Base-by-base conservation (phyloP, 35 echinoderm and acorn worm genomes). In the Diadema setosum region DNA sequence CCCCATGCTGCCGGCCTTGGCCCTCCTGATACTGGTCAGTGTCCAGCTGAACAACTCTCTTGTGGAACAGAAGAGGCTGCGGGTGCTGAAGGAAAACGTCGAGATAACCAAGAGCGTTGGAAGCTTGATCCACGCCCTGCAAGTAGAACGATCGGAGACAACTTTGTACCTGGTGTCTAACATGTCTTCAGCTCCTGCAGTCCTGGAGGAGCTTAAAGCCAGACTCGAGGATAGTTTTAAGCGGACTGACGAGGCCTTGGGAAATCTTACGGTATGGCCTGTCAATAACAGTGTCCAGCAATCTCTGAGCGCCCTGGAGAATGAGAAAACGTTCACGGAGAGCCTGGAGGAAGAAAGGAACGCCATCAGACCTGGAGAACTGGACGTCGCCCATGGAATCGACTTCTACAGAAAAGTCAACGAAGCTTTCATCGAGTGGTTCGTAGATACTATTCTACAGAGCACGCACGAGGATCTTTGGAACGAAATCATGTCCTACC, bases 401-500 rank as follows among this genome's bases (percentile, higher is more conserved):
- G 12, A 76, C 0, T 64, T 81, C 32, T 94, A 94, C 39, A 80
- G 82, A 1, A 31, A 76, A 5, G 57, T 94, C 12, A 89, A 90
- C 32, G 14, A 32, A 35, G 42, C 45, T 26, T 70, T 83, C 20
- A 85, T 94, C 31, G 45, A 65, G 5, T 84, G 87, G 65, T 49
- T 94, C 33, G 81, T 60, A 17, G 27, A 90, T 9, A 81, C 59
- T 25, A 70, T 94, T 29, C 81, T 65, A 48, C 11, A 16, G 17
- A 93, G 70, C 26, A 73, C 56, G 60, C 86, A 93, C 33, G 60
- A 82, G 3, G 65, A 57, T 18, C 81, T 93, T 30, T 93, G 91
- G 91, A 87, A 93, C 30, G 25, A 42, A 1, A 18, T 93, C 11
- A 46, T 93, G 5, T 32, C 91, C 2, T 93, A 88, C 43, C 18